Conservation (phyloP, 1,140 invertebrate species). For the Drosophila pectinifera region DNA sequence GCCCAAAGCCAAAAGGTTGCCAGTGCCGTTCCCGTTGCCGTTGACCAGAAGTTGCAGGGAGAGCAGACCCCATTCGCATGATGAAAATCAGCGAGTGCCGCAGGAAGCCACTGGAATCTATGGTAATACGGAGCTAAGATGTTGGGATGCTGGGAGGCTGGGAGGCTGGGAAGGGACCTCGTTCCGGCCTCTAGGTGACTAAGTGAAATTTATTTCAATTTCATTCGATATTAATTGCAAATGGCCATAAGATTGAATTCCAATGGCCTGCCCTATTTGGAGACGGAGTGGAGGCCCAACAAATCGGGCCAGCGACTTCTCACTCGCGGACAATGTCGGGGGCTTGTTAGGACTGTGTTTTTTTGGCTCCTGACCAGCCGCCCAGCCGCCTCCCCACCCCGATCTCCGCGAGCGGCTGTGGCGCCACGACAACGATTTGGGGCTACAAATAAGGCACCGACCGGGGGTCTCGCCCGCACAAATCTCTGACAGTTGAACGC, state of each 20-base stretch:
- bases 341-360: slow-evolving; percentile 67
- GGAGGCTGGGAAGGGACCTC: background rate
- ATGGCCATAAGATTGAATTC: slow-evolving; percentile 81
- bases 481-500: slow-evolving; percentile 77
- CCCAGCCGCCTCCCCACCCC: too few species aligned
- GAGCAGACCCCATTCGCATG: slow-evolving; percentile 64
- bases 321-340: slow-evolving; percentile 41
- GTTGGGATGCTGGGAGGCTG: background rate
- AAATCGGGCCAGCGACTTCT: slow-evolving; percentile 66
- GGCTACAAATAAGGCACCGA: slow-evolving; percentile 82
- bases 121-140: slow-evolving; percentile 23
- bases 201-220: slow-evolving; percentile 84
- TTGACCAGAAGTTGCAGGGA: slow-evolving; percentile 49
- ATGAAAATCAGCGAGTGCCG: slow-evolving; percentile 71
- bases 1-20: slow-evolving; percentile 71
- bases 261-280: slow-evolving; percentile 69
- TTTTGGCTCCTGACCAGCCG: slow-evolving; percentile 23
- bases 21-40: slow-evolving; percentile 32
- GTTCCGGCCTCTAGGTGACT: slow-evolving; percentile 54
- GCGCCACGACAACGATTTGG: slow-evolving; percentile 76
- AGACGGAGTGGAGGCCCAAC: slow-evolving; percentile 43
- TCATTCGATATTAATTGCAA: slow-evolving; percentile 85
- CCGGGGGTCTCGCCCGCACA: slow-evolving; percentile 67
- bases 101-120: slow-evolving; percentile 40
- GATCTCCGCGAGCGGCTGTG: slow-evolving; percentile 32